phyloP scores from a whole-genome alignment of 2,797 vertebrate species.

The Chanos chanos region DNA sequence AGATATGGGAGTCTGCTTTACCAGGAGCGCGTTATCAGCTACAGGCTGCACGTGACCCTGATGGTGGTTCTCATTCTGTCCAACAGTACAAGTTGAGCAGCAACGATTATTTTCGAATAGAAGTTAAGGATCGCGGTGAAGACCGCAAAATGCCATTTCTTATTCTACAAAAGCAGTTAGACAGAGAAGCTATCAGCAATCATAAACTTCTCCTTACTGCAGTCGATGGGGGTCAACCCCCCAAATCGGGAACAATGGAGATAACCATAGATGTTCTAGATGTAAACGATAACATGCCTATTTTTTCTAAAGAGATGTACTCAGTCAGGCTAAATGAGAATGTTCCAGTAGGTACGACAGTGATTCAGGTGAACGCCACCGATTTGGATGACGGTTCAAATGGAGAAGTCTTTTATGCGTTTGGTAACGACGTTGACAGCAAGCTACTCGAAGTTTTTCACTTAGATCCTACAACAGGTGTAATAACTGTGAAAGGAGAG shows the following conservation, averaged over 20 bases:
- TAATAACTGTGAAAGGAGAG: conserved; percentile 39
- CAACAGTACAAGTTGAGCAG: conserved; percentile 45
- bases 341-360: conserved; percentile 30
- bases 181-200: conserved; percentile 36
- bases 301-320: conserved; percentile 56
- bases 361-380: conserved; percentile 43
- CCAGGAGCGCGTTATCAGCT: conserved; percentile 46
- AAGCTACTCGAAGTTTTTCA: conserved; percentile 39
- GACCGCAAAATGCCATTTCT: conserved; percentile 47
- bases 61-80: conserved; percentile 43
- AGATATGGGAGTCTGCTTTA: conserved; percentile 44
- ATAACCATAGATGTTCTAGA: conserved; percentile 53
- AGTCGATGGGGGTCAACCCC: conserved; percentile 46
- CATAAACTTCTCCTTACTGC: conserved; percentile 42
- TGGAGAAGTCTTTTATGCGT: conserved; percentile 43
- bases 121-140: conserved; percentile 42
- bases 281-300: conserved; percentile 64
- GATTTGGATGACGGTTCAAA: conserved; percentile 46
- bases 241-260: conserved; percentile 36
- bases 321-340: conserved; percentile 47
- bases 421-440: conserved; percentile 39
- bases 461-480: conserved; percentile 42
- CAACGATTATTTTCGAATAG: conserved; percentile 50
- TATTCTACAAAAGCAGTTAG: conserved; percentile 41
- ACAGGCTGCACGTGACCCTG: conserved; percentile 46